Percentiles rank a stretch among this genome's conserved stretches.
phyloP scores from a whole-genome alignment of 2,113 vertebrate species.

The Dipodomys spectabilis region DNA sequence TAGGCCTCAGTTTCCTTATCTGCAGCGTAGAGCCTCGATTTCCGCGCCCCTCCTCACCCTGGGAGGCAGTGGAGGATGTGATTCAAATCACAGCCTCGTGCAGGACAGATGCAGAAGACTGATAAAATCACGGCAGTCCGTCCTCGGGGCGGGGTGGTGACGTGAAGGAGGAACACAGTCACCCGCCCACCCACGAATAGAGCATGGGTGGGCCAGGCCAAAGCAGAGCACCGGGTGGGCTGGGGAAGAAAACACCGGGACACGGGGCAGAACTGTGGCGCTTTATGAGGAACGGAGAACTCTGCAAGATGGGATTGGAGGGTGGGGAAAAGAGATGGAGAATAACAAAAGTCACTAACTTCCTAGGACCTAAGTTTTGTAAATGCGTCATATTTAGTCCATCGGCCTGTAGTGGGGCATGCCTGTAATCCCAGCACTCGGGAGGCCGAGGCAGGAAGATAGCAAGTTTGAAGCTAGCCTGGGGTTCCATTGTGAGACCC shows the following conservation, averaged over 20 bases:
- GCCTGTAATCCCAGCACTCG: background rate
- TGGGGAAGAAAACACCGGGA: background rate
- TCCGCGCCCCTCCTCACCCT: background rate
- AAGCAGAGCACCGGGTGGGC: background rate
- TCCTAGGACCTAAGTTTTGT: background rate
- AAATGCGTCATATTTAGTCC: background rate
- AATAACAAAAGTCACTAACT: background rate
- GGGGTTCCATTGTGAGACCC: background rate
- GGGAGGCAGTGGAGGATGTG: conserved; percentile 33
- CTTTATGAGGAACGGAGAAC: background rate
- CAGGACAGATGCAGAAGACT: conserved; percentile 11
- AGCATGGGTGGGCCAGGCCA: background rate
- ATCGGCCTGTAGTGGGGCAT: background rate
- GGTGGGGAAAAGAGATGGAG: background rate
- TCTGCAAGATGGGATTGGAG: background rate
- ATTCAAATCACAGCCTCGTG: background rate
- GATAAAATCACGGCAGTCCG: conserved; percentile 19
- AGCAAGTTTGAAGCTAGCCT: background rate
- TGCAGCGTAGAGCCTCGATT: background rate
- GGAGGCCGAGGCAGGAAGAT: background rate
- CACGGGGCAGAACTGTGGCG: background rate
- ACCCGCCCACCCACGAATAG: background rate
- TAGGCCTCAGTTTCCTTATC: conserved; percentile 57
- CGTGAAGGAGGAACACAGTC: background rate
- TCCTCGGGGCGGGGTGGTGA: background rate